phyloP scores from a whole-genome alignment of 2,888 invertebrate genomes.

The Morpho deidamia region DNA sequence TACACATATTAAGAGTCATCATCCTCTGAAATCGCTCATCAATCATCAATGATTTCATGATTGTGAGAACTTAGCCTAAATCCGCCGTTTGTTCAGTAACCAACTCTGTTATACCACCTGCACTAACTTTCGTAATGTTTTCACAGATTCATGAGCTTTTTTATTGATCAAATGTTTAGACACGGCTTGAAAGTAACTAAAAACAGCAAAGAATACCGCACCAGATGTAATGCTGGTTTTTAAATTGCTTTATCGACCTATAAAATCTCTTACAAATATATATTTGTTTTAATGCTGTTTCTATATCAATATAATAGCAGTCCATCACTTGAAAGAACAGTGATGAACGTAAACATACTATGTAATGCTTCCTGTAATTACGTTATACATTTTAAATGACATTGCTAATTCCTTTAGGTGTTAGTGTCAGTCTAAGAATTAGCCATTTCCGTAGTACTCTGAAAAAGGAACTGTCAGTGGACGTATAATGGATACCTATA shows the following conservation, averaged over 20 bases:
- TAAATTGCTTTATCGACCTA: slow-evolving; percentile 10
- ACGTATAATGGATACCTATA: too few species aligned
- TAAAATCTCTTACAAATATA: slow-evolving; percentile 2
- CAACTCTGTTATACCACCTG: slow-evolving; percentile 40
- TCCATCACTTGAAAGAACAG: too few species aligned
- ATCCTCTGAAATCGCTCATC: background rate
- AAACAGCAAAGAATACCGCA: slow-evolving; percentile 23
- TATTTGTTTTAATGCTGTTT: background rate
- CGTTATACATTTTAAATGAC: too few species aligned
- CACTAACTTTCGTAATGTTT: slow-evolving; percentile 28
- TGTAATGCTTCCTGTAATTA: too few species aligned
- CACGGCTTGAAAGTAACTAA: slow-evolving; percentile 21
- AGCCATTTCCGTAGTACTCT: too few species aligned
- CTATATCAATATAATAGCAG: background rate
- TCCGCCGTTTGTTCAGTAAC: slow-evolving; percentile 54
- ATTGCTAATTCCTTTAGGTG: too few species aligned
- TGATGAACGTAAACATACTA: too few species aligned
- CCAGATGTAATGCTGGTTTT: slow-evolving; percentile 16
- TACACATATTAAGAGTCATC: background rate
- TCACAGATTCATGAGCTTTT: slow-evolving; percentile 33
- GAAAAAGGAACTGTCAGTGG: too few species aligned
- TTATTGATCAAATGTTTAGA: slow-evolving; percentile 30
- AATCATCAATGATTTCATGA: background rate
- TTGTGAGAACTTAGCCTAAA: slow-evolving; percentile 31
- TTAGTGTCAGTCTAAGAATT: too few species aligned